A percentile compares a stretch with the other conserved stretches of the same genome.
Conservation (phyloP, 1,140 invertebrate species). For the Apis cerana region DNA sequence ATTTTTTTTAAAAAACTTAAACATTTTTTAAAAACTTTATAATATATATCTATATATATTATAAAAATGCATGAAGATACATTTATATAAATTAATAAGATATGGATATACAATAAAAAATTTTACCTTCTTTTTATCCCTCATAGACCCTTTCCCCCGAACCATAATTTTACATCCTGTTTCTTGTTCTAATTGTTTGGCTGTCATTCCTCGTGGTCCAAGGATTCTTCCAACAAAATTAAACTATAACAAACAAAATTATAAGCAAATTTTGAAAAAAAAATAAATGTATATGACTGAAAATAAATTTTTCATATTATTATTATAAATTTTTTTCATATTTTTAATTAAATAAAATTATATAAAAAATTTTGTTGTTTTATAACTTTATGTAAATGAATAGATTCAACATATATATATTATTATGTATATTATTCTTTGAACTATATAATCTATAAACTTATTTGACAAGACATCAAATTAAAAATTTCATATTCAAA, state of each 20-base stretch:
- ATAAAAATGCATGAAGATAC: not conserved
- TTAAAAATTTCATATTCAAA: not conserved
- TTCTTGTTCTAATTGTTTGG: conserved; percentile 99
- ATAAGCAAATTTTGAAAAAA: not conserved
- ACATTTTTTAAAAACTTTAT: too few relatives aligned
- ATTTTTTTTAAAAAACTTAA: not conserved
- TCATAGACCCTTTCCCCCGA: conserved; percentile 99
- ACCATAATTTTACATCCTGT: conserved; percentile 99
- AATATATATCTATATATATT: not conserved
- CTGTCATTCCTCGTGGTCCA: conserved; percentile 99
- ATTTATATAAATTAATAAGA: not conserved
- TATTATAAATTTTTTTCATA: too few relatives aligned
- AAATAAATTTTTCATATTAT: too few relatives aligned
- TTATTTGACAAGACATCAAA: not conserved
- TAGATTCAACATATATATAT: not conserved
- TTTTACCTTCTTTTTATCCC: conserved; percentile 99
- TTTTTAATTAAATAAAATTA: too few relatives aligned
- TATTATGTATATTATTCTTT: not conserved
- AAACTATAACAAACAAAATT: conserved; percentile 88
- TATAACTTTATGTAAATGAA: not conserved
- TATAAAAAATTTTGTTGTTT: too few relatives aligned
- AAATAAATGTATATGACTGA: not conserved
- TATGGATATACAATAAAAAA: not conserved
- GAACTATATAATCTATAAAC: not conserved
- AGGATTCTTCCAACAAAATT: conserved; percentile 99